phyloP scores from a whole-genome alignment of 2,888 invertebrate species.

The Acanthococcus lagerstroemiae region DNA sequence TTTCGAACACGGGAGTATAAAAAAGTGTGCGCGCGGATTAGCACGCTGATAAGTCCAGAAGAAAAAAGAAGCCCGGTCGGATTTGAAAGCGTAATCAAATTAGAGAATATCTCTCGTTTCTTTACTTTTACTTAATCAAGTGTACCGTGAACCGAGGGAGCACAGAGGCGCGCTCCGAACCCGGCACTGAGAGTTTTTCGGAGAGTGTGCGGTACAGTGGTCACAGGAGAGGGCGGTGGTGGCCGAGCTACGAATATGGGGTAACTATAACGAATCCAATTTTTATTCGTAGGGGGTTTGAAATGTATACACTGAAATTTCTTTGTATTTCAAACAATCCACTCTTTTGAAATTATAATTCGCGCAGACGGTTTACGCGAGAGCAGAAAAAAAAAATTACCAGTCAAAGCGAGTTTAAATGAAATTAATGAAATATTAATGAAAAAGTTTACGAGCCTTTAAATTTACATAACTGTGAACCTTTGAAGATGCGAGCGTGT shows the following conservation, averaged over 20 bases:
- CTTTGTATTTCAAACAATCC: constrained; percentile 16
- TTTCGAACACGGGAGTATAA: no score
- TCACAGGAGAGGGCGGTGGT: neutral
- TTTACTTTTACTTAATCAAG: constrained; percentile 31
- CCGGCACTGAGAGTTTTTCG: no score
- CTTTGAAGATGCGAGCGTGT: constrained; percentile 10
- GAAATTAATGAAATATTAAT: constrained; percentile 26
- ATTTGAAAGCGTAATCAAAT: constrained; percentile 24
- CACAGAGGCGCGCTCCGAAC: neutral
- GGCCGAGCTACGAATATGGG: neutral
- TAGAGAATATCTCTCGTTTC: constrained; percentile 25
- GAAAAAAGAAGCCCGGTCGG: neutral
- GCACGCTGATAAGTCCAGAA: neutral
- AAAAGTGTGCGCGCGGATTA: neutral
- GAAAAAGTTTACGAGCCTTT: constrained; percentile 16
- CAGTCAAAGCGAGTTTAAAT: neutral
- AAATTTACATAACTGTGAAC: constrained; percentile 9
- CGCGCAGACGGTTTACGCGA: neutral
- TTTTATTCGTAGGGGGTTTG: neutral
- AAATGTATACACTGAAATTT: constrained; percentile 1
- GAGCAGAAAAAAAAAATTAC: neutral
- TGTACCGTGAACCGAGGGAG: constrained; percentile 24
- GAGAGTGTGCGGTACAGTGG: neutral
- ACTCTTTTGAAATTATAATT: constrained; percentile 20
- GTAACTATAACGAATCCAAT: constrained; percentile 24